A percentile compares a stretch with the other conserved stretches of the same genome.
Conservation (phyloP, 2,113 vertebrate species). For the Bagarius yarrelli region DNA sequence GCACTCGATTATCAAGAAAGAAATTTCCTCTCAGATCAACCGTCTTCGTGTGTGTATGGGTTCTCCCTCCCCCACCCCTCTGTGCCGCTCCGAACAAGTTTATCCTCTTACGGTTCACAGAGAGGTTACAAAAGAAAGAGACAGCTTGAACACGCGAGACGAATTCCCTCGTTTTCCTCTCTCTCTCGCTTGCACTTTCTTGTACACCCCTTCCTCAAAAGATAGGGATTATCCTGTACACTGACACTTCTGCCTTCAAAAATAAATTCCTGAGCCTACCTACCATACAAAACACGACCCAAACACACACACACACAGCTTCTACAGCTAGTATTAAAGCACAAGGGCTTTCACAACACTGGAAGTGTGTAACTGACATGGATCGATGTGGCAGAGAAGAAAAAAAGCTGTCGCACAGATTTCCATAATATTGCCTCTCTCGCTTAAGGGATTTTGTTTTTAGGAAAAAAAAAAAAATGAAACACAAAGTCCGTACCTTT, state of each 20-base stretch:
- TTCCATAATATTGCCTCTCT: background rate
- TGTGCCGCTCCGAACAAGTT: slow-evolving; percentile 8
- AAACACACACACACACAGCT: background rate
- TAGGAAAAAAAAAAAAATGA: background rate
- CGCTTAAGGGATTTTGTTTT: background rate
- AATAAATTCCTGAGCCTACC: slow-evolving; percentile 56
- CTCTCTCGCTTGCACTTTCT: background rate
- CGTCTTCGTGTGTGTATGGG: background rate
- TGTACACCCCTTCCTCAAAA: slow-evolving; percentile 24
- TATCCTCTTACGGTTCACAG: slow-evolving; percentile 44
- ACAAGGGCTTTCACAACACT: slow-evolving; percentile 6
- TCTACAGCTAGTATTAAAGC: slow-evolving; percentile 4
- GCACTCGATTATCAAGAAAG: background rate
- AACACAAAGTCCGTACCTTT: background rate
- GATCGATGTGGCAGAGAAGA: background rate
- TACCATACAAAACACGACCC: slow-evolving; percentile 49
- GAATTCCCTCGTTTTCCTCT: slow-evolving; percentile 26
- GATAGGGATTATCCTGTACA: slow-evolving; percentile 64
- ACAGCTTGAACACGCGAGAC: slow-evolving; percentile 25
- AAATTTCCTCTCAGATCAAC: slow-evolving; percentile 1
- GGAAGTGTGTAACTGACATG: background rate
- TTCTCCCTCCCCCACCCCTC: background rate
- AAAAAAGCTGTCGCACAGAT: background rate
- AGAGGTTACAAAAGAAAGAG: slow-evolving; percentile 49
- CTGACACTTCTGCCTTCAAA: slow-evolving; percentile 62